Percentiles rank a stretch among this genome's conserved stretches.
phyloP scores from a whole-genome alignment of 2,888 invertebrate genomes.

The Tridacna gigas region DNA sequence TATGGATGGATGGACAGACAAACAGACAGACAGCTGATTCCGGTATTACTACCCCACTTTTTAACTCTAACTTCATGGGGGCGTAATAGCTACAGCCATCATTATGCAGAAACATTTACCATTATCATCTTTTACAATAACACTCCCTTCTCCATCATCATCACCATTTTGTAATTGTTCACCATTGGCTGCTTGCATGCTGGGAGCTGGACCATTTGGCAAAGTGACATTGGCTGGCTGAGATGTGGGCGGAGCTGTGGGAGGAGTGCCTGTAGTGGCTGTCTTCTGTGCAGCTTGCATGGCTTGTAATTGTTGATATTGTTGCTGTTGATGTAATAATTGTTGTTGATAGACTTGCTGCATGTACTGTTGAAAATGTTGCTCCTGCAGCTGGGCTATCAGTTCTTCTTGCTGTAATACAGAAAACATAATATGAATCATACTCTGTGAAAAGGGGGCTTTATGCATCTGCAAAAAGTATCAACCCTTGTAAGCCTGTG shows the following conservation, averaged over 20 bases:
- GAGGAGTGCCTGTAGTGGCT: slow-evolving; percentile 30
- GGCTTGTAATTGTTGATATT: slow-evolving; percentile 84
- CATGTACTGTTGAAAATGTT: slow-evolving; percentile 99
- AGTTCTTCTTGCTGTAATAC: slow-evolving; percentile 92
- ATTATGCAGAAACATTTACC: background rate
- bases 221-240: slow-evolving; percentile 29
- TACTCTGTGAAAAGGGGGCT: too few species aligned
- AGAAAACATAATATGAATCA: too few species aligned
- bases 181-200: slow-evolving; percentile 44
- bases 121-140: slow-evolving; percentile 20
- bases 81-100: too few species aligned
- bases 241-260: slow-evolving; percentile 25
- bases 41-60: too few species aligned
- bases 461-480: too few species aligned
- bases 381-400: slow-evolving; percentile 97
- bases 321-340: slow-evolving; percentile 86
- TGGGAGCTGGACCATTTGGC: slow-evolving; percentile 63
- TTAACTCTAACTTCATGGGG: too few species aligned
- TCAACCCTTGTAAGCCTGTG: too few species aligned
- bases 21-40: too few species aligned
- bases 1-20: too few species aligned
- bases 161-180: slow-evolving; percentile 50
- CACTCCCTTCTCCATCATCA: slow-evolving; percentile 57
- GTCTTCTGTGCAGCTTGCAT: slow-evolving; percentile 61
- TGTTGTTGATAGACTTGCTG: slow-evolving; percentile 91